These are phyloP conservation scores for Macrobrachium rosenbergii DNA, from an alignment of 1,140 invertebrate species.

Conservation along the genomic window DNA sequence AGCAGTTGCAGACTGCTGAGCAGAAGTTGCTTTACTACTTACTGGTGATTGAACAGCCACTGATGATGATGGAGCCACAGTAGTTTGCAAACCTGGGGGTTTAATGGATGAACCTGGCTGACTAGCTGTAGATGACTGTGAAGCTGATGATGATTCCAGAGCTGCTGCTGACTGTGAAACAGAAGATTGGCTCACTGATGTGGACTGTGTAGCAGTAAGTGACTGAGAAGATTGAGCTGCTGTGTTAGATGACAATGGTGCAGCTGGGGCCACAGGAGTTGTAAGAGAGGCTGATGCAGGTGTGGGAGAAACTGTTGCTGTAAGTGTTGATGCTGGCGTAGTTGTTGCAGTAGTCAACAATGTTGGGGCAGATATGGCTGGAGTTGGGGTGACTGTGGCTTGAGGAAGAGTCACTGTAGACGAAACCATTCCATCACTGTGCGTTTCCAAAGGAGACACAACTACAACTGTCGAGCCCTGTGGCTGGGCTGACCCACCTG, in stretches of 20 bases:
- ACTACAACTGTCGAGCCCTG: slow-evolving; percentile 62
- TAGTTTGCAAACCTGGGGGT: slow-evolving; percentile 37
- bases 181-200: slow-evolving; percentile 52
- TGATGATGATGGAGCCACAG: slow-evolving; percentile 44
- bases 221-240: slow-evolving; percentile 53
- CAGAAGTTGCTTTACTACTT: slow-evolving; percentile 39
- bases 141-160: slow-evolving; percentile 46
- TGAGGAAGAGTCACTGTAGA: slow-evolving; percentile 66
- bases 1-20: slow-evolving; percentile 29
- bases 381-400: slow-evolving; percentile 65
- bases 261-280: slow-evolving; percentile 63
- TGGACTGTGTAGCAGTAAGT: slow-evolving; percentile 66
- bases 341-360: slow-evolving; percentile 52
- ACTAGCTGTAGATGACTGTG: slow-evolving; percentile 34
- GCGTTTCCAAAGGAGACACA: slow-evolving; percentile 63
- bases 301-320: slow-evolving; percentile 67
- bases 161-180: slow-evolving; percentile 40
- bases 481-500: slow-evolving; percentile 70
- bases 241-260: slow-evolving; percentile 47
- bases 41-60: slow-evolving; percentile 38
- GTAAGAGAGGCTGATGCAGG: slow-evolving; percentile 63
- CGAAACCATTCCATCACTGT: slow-evolving; percentile 65
- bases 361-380: slow-evolving; percentile 65
- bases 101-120: slow-evolving; percentile 23
- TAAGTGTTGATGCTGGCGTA: slow-evolving; percentile 61